Conservation (phyloP, 35 echinoderm and acorn worm genomes). For the Patiria miniata region DNA sequence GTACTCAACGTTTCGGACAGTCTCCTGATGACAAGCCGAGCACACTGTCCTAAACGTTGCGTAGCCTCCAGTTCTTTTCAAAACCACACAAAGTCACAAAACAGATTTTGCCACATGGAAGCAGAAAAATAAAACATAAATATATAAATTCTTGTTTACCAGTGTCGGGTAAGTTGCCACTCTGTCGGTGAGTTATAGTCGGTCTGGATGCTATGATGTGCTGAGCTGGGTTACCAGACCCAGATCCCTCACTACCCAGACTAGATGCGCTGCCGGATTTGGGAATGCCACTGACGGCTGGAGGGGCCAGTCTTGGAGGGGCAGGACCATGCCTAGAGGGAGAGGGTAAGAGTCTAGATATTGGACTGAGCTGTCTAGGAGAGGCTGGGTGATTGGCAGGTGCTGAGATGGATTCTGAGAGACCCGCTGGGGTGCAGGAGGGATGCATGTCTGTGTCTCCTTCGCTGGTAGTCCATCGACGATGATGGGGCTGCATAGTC, state of each 20-base stretch:
- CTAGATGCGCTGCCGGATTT: not conserved
- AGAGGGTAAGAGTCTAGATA: not conserved
- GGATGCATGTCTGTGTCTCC: not conserved
- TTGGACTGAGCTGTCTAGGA: constrained; percentile 1
- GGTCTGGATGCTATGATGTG: not conserved
- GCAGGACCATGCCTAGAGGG: not conserved
- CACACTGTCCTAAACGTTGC: no score
- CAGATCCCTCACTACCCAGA: constrained; percentile 35
- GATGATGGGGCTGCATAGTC: constrained; percentile 78
- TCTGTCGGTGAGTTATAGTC: not conserved
- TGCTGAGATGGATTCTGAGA: constrained; percentile 5
- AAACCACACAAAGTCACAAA: no score
- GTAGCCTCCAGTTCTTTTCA: no score
- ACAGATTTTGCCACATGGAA: no score
- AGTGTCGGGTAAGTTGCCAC: not conserved
- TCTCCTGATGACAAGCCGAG: no score
- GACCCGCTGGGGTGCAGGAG: not conserved
- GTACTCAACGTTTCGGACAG: no score
- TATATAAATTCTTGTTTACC: not conserved
- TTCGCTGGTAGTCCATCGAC: constrained; percentile 35
- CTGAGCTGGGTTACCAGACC: not conserved
- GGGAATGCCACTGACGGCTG: not conserved
- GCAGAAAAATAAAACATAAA: no score
- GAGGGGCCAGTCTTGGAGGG: not conserved
- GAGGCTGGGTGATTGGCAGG: not conserved